Conservation (phyloP, 2,113 vertebrate genomes). For the Toxotes chatareus region DNA sequence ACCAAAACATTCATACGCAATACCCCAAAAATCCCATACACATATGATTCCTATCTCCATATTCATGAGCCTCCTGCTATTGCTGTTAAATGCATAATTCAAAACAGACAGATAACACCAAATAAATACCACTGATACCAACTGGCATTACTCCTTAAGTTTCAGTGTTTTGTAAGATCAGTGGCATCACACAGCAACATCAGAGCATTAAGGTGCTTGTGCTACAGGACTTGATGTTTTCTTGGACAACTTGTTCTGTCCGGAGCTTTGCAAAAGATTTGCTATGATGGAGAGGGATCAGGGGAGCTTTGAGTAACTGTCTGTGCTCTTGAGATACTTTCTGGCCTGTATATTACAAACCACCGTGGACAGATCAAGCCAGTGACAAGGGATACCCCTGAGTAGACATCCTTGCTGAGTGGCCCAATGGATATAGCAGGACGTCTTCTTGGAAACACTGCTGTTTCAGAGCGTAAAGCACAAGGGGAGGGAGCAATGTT, state of each 20-base stretch:
- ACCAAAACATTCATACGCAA: slow-evolving; percentile 61
- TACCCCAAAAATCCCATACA: slow-evolving; percentile 58
- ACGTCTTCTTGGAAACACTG: slow-evolving; percentile 74
- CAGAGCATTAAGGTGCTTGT: slow-evolving; percentile 7
- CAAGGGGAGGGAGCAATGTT: slow-evolving; percentile 39
- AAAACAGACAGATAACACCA: slow-evolving; percentile 52
- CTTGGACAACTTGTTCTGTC: slow-evolving; percentile 4
- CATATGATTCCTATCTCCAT: slow-evolving; percentile 61
- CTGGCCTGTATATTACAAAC: slow-evolving; percentile 40
- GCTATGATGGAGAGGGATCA: slow-evolving; percentile 41
- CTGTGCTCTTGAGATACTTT: slow-evolving; percentile 27
- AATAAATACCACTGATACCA: slow-evolving; percentile 3
- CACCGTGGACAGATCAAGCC: slow-evolving; percentile 5
- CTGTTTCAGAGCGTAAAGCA: slow-evolving; percentile 48
- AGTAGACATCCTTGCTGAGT: slow-evolving; percentile 36
- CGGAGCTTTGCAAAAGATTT: slow-evolving; percentile 22
- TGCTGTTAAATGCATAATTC: slow-evolving; percentile 50
- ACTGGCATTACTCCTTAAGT: slow-evolving; percentile 12
- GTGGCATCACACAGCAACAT: slow-evolving; percentile 4
- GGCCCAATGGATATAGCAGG: slow-evolving; percentile 73
- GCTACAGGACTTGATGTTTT: slow-evolving; percentile 9
- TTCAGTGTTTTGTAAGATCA: slow-evolving; percentile 19
- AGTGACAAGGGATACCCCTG: slow-evolving; percentile 30
- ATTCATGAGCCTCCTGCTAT: slow-evolving; percentile 37
- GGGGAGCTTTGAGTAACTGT: slow-evolving; percentile 48